Conservation (phyloP, 2,797 vertebrate genomes). For the Malurus splendens region DNA sequence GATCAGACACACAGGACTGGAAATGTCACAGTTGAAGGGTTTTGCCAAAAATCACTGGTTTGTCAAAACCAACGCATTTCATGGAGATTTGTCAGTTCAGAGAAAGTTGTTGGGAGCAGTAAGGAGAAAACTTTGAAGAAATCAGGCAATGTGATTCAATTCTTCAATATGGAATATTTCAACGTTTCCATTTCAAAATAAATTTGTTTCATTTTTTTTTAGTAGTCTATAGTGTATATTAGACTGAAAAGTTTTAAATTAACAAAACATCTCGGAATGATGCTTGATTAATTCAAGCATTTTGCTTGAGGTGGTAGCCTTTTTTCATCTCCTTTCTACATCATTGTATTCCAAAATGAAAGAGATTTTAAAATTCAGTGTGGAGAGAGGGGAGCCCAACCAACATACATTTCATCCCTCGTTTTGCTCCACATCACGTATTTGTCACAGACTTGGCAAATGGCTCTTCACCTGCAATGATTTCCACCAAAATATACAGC, state of each 20-base stretch:
- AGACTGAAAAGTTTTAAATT: neutral
- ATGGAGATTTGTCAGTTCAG: neutral
- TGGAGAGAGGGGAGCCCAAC: fast-evolving
- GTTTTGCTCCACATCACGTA: neutral
- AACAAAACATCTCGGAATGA: neutral
- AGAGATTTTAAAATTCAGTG: neutral
- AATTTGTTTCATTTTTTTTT: neutral
- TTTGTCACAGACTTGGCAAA: neutral
- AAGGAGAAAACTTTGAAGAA: neutral
- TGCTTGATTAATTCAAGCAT: neutral
- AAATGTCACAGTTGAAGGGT: neutral
- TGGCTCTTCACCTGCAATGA: neutral
- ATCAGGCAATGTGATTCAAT: neutral
- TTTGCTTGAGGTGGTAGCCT: neutral
- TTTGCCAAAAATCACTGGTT: neutral
- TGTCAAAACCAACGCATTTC: neutral
- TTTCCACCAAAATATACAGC: neutral
- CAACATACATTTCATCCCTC: neutral
- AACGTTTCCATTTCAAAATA: neutral
- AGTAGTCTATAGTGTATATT: neutral
- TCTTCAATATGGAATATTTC: neutral
- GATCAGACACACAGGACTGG: neutral
- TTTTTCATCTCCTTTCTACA: neutral
- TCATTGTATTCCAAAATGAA: neutral
- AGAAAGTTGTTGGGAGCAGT: neutral